Evolutionary conservation across 92 coral and sea anemone genomes (phyloP), one percentile per base, ranked within the genome.

Genomic region (Metridium senile): DNA sequence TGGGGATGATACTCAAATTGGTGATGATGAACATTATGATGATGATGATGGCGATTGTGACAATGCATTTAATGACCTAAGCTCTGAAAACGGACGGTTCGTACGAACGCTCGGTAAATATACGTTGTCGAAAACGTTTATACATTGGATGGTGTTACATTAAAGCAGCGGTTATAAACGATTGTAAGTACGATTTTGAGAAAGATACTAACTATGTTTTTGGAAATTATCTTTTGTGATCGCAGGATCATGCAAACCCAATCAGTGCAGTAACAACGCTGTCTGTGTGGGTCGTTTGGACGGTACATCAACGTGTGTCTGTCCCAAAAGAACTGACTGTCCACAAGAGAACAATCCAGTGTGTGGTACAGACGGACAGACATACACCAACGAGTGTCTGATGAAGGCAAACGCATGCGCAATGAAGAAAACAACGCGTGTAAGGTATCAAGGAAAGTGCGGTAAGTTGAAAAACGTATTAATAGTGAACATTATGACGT

Each of bases 361-460:
- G 0, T 96, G 99, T 58, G 99, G 99, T 19, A 91, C 90, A 11
- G 98, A 96, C 59, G 93, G 81, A 17, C 74, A 83, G 2, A 85
- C 93, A 45, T 88, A 96, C 85, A 75, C 75, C 51, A 89, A 89
- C 49, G 93, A 82, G 35, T 96, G 99, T 72, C 71, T 70, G 10
- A 30, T 96, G 84, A 89, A 89, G 70, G 89, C 89, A 17, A 71
- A 81, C 34, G 90, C 97, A 43, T 96, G 99, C 73, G 77, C 88
- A 18, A 75, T 22, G 57, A 78, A 81, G 47, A 86, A 82, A 47
- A 61, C 86, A 20, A 81, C 89, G 61, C 77, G 81, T n/a, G 82
- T 85, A 25, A 92, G 85, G 78, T 85, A 92, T 67, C 81, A n/a
- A 20, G 99, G 99, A 28, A 74, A 87, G 47, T 96, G 99, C 73